Evolutionary conservation across 2,797 vertebrate species (phyloP).

Genomic region (Rhodeus uyekii): DNA sequence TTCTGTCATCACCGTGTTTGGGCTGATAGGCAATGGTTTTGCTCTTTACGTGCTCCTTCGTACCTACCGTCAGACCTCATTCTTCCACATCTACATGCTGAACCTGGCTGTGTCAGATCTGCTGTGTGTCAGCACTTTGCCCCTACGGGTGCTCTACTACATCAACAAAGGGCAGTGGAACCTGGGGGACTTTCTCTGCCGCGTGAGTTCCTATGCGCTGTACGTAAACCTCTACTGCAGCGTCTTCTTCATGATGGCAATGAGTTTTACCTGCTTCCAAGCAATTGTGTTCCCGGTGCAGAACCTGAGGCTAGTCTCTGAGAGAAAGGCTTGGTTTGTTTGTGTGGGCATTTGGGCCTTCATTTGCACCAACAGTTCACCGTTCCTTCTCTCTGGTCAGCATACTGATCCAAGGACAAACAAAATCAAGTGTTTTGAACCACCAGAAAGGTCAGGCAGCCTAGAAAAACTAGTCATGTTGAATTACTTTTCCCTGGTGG

Average conservation of each 20-base stretch:
- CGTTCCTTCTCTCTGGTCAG: slow-evolving; percentile 81
- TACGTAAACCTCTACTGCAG: slow-evolving; percentile 98
- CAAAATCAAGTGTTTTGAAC: slow-evolving; percentile 93
- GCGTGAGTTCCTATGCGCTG: slow-evolving; percentile 85
- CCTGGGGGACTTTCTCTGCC: slow-evolving; percentile 86
- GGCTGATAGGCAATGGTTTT: slow-evolving; percentile 86
- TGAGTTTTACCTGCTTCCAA: slow-evolving; percentile 93
- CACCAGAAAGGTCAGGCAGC: slow-evolving; percentile 63
- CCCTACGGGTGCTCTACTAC: slow-evolving; percentile 88
- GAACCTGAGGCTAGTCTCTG: slow-evolving; percentile 81
- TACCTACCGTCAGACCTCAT: slow-evolving; percentile 78
- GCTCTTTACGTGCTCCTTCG: slow-evolving; percentile 84
- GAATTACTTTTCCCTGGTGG: slow-evolving; percentile 82
- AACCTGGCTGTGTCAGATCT: slow-evolving; percentile 91
- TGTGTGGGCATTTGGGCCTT: slow-evolving; percentile 86
- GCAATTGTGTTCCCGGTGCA: slow-evolving; percentile 92
- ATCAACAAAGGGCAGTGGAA: slow-evolving; percentile 85
- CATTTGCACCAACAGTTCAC: slow-evolving; percentile 80
- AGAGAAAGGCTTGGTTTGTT: slow-evolving; percentile 79
- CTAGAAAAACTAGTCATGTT: slow-evolving; percentile 71
- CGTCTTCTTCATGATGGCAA: slow-evolving; percentile 93
- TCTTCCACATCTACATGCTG: slow-evolving; percentile 93
- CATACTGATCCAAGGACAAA: slow-evolving; percentile 66
- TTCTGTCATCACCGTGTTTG: slow-evolving; percentile 86
- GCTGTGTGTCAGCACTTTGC: slow-evolving; percentile 88